Evolutionary conservation across 1,140 invertebrate genomes (phyloP).

Genomic region (Anadara kagoshimensis): DNA sequence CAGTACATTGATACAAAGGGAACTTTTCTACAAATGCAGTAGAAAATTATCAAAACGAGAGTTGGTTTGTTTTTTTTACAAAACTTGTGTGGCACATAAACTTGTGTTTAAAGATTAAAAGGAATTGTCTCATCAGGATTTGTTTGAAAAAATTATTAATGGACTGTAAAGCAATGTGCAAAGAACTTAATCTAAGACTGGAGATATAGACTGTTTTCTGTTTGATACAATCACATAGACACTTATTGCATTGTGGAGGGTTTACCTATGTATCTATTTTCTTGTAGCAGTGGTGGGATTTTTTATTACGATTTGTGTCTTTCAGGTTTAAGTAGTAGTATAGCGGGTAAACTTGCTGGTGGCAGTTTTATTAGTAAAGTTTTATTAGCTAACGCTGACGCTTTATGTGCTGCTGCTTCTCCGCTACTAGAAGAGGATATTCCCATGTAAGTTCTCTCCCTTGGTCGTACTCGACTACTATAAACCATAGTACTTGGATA

Average conservation of each 20-base stretch:
- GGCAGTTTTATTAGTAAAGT: constrained; percentile 92
- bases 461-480: too few relatives aligned
- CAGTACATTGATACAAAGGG: too few relatives aligned
- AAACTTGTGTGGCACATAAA: too few relatives aligned
- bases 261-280: background rate
- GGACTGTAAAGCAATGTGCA: too few relatives aligned
- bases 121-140: too few relatives aligned
- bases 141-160: too few relatives aligned
- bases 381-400: constrained; percentile 95
- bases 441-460: constrained; percentile 77
- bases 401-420: constrained; percentile 93
- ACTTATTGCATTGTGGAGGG: background rate
- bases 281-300: background rate
- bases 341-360: constrained; percentile 72
- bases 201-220: background rate
- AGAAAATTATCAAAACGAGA: too few relatives aligned
- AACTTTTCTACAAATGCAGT: too few relatives aligned
- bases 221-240: background rate
- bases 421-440: constrained; percentile 95
- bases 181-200: too few relatives aligned
- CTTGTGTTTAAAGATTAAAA: too few relatives aligned
- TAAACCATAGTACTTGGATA: too few relatives aligned
- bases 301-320: constrained; percentile 20
- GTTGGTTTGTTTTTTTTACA: too few relatives aligned
- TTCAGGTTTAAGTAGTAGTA: constrained; percentile 67